Conservation (phyloP, 2,888 invertebrate genomes). For the Amiota minor region DNA sequence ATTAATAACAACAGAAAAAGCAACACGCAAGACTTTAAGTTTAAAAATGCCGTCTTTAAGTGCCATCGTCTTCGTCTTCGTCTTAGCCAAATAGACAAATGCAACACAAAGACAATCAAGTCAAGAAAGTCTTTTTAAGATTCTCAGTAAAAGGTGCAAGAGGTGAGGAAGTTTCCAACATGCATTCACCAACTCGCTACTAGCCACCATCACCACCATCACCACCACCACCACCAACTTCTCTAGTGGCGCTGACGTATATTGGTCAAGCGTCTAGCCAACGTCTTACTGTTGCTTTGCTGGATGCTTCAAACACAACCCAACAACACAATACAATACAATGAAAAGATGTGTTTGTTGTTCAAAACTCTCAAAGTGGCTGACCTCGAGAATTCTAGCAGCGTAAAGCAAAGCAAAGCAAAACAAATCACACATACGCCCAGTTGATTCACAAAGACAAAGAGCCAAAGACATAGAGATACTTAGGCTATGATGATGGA, state of each 20-base stretch:
- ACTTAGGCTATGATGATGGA: no score
- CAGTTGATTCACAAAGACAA: conserved; percentile 27
- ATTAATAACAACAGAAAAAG: conserved; percentile 21
- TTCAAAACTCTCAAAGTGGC: conserved; percentile 47
- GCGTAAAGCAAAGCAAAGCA: conserved; percentile 28
- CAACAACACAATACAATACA: background rate
- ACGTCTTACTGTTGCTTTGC: background rate
- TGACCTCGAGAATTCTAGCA: conserved; percentile 55
- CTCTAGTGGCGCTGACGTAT: conserved; percentile 19
- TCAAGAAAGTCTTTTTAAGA: background rate
- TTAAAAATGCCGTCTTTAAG: conserved; percentile 11
- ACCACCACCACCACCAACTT: background rate
- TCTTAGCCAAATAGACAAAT: background rate
- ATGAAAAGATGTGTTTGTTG: background rate
- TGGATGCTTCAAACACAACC: background rate
- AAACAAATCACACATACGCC: conserved; percentile 58
- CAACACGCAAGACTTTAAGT: conserved; percentile 39
- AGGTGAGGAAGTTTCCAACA: no score
- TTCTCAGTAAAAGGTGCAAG: background rate
- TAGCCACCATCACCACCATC: no score
- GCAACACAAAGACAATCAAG: background rate
- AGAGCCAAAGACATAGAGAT: no score
- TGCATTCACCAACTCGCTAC: no score
- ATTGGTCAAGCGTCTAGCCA: conserved; percentile 21
- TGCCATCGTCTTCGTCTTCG: background rate